Percentiles rank a stretch among this genome's conserved stretches.
Conservation (phyloP, 2,888 invertebrate species). For the Callimorpha dominula region DNA sequence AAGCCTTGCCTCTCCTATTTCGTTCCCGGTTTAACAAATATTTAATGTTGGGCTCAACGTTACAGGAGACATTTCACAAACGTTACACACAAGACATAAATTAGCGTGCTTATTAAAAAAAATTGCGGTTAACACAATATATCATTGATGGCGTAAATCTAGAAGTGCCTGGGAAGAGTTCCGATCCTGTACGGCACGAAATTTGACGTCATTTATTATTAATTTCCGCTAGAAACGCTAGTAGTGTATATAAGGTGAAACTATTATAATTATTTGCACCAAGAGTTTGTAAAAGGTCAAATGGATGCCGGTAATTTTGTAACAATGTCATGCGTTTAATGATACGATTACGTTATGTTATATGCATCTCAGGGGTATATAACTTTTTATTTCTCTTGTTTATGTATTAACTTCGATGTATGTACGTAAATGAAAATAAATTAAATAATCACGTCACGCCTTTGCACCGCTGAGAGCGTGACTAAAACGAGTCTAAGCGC, state of each 20-base stretch:
- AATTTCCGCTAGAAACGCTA: not conserved
- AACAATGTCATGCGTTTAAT: slow-evolving; percentile 26
- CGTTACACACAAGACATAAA: too few relatives aligned
- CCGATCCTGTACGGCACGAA: too few relatives aligned
- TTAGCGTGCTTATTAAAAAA: too few relatives aligned
- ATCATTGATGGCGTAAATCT: too few relatives aligned
- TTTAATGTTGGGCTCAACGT: too few relatives aligned
- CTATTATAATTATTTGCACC: slow-evolving; percentile 3
- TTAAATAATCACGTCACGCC: slow-evolving; percentile 18
- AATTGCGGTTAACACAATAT: too few relatives aligned
- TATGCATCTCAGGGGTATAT: slow-evolving; percentile 41
- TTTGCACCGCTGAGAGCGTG: slow-evolving; percentile 17
- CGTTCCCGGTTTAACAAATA: too few relatives aligned
- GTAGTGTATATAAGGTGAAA: not conserved
- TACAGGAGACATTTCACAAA: too few relatives aligned
- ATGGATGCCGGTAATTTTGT: slow-evolving; percentile 23
- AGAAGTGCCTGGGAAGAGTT: too few relatives aligned
- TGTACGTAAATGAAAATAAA: slow-evolving; percentile 25
- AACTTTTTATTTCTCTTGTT: slow-evolving; percentile 48
- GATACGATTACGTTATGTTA: slow-evolving; percentile 47
- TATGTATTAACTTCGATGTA: slow-evolving; percentile 35
- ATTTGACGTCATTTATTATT: too few relatives aligned
- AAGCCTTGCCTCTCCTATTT: too few relatives aligned
- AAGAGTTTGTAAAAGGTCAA: slow-evolving; percentile 34
- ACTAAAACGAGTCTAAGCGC: slow-evolving; percentile 17